A percentile compares a stretch with the other conserved stretches of the same genome.
Conservation (phyloP, 1,140 invertebrate genomes). For the Dendroctonus ponderosae region DNA sequence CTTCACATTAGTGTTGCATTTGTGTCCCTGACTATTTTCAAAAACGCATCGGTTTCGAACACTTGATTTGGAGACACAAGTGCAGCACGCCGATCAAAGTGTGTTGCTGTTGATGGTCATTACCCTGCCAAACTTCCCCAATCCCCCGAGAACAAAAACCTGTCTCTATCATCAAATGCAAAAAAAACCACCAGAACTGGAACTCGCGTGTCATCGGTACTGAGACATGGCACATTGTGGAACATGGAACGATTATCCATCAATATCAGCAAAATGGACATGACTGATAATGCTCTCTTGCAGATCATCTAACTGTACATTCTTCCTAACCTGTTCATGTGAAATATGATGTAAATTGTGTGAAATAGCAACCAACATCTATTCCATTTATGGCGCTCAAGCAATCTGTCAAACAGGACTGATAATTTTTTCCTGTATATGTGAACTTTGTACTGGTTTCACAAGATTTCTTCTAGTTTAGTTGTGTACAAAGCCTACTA, state of each 20-base stretch:
- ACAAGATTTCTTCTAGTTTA: conserved; percentile 27
- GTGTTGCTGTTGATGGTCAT: conserved; percentile 49
- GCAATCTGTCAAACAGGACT: conserved; percentile 42
- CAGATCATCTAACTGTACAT: conserved; percentile 47
- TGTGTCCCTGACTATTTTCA: background rate
- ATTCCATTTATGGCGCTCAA: conserved; percentile 19
- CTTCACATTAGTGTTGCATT: conserved; percentile 21
- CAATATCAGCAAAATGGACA: conserved; percentile 35
- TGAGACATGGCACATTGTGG: conserved; percentile 25
- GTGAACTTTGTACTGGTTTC: conserved; percentile 38
- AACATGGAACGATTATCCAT: conserved; percentile 2
- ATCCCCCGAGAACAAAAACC: background rate
- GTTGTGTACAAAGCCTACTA: conserved; percentile 27
- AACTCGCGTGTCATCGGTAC: conserved; percentile 31
- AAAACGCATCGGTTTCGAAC: background rate
- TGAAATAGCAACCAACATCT: conserved; percentile 44
- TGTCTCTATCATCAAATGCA: conserved; percentile 11
- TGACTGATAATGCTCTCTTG: conserved; percentile 35
- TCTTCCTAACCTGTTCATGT: conserved; percentile 37
- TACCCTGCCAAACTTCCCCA: conserved; percentile 20
- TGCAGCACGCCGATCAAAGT: background rate
- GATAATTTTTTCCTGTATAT: conserved; percentile 33
- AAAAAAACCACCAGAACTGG: conserved; percentile 40
- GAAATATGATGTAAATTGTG: conserved; percentile 39
- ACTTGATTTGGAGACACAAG: background rate